Conservation (phyloP, 2,113 vertebrate genomes). For the Ploceus nigricollis region DNA sequence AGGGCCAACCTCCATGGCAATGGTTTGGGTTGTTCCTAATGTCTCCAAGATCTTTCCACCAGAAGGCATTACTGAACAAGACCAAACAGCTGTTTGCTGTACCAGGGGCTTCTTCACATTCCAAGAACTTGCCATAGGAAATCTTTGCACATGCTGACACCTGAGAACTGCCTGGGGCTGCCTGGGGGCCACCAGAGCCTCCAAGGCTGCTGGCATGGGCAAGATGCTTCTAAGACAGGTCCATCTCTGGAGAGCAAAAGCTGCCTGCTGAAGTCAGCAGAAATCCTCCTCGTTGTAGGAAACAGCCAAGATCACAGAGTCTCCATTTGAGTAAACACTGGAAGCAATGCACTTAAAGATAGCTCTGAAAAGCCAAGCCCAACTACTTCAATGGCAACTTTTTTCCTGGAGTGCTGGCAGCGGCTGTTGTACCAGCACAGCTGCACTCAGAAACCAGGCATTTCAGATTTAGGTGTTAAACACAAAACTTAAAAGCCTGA, state of each 20-base stretch:
- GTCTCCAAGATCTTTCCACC: background rate
- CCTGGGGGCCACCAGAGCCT: background rate
- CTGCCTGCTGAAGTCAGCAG: background rate
- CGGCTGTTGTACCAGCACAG: background rate
- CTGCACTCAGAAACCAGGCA: background rate
- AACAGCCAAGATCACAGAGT: background rate
- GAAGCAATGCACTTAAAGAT: rapidly evolving
- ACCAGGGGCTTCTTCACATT: background rate
- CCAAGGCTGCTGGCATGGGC: rapidly evolving
- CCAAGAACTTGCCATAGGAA: background rate
- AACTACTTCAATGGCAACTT: background rate
- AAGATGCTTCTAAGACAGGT: background rate
- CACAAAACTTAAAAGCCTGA: background rate
- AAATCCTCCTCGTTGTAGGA: background rate
- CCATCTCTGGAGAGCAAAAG: background rate
- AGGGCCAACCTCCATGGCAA: background rate
- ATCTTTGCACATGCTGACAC: background rate
- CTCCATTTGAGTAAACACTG: background rate
- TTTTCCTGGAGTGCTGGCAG: background rate
- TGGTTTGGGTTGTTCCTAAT: background rate
- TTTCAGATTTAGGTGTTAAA: background rate
- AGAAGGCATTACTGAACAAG: rapidly evolving
- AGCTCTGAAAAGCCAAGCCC: background rate
- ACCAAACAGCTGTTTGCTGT: background rate
- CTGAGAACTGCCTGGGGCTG: rapidly evolving